Conservation (phyloP, 2,113 vertebrate species). For the Pardalotus punctatus region DNA sequence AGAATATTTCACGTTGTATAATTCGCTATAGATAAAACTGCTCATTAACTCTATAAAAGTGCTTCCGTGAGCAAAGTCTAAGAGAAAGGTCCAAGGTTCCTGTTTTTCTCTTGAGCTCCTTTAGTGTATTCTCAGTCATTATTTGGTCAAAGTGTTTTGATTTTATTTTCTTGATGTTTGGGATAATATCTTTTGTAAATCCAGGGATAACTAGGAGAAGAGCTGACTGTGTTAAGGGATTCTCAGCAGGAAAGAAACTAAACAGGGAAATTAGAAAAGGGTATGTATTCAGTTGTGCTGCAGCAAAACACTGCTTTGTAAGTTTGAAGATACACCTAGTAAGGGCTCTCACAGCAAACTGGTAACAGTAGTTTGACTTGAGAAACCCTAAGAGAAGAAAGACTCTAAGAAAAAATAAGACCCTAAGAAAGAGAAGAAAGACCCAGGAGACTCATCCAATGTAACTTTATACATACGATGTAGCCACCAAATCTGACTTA, state of each 20-base stretch:
- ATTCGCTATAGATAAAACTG: slow-evolving; percentile 17
- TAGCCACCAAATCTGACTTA: not conserved
- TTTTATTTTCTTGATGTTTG: not conserved
- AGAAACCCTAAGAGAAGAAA: not conserved
- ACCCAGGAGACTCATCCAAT: not conserved
- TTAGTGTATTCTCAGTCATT: not conserved
- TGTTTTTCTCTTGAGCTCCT: not conserved
- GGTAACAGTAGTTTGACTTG: not conserved
- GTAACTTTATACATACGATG: not conserved
- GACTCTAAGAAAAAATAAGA: not conserved
- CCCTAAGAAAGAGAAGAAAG: not conserved
- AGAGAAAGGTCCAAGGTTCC: not conserved
- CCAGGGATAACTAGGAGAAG: not conserved
- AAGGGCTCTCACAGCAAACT: not conserved
- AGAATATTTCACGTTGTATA: not conserved
- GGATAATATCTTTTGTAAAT: slow-evolving; percentile 8
- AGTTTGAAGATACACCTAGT: not conserved
- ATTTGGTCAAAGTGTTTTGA: slow-evolving; percentile 16
- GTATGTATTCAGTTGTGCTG: not conserved
- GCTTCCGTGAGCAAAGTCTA: slow-evolving; percentile 5
- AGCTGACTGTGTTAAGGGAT: not conserved
- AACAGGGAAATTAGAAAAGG: not conserved
- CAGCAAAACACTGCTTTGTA: not conserved
- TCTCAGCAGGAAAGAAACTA: not conserved
- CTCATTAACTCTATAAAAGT: slow-evolving; percentile 18